Evolutionary conservation across 2,888 invertebrate species (phyloP).

Genomic region (Drosophila rellima): DNA sequence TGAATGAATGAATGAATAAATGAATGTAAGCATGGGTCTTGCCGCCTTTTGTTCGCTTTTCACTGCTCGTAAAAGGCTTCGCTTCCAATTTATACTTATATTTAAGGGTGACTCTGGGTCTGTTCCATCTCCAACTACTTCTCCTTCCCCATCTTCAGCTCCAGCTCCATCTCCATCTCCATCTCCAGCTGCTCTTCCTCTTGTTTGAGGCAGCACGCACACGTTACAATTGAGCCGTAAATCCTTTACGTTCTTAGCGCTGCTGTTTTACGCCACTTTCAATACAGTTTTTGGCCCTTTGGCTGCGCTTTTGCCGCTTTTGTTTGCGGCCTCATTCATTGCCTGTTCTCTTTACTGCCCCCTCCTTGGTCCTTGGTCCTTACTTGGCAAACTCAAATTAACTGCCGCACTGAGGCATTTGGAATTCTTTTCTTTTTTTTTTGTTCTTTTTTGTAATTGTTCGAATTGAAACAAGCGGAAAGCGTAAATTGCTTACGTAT

Average conservation of each 20-base stretch:
- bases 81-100: constrained; percentile 49
- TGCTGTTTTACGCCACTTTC: constrained; percentile 69
- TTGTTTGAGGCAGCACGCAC: constrained; percentile 64
- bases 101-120: constrained; percentile 60
- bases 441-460: constrained; percentile 62
- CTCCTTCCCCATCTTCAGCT: neutral
- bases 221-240: constrained; percentile 84
- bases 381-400: constrained; percentile 69
- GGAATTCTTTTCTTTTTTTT: constrained; percentile 21
- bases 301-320: constrained; percentile 62
- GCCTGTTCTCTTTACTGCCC: neutral
- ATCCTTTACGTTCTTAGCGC: constrained; percentile 83
- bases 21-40: constrained; percentile 56
- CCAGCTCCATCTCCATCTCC: constrained; percentile 1
- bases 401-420: constrained; percentile 60
- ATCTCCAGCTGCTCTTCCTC: constrained; percentile 4
- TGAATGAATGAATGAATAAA: constrained; percentile 56
- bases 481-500: constrained; percentile 76
- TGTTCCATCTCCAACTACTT: neutral
- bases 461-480: constrained; percentile 72
- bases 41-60: constrained; percentile 59
- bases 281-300: constrained; percentile 38
- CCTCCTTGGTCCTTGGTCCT: constrained; percentile 25
- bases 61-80: constrained; percentile 62
- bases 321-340: constrained; percentile 52